Conservation (phyloP, 2,888 invertebrate genomes). For the Drosophila macrospina region DNA sequence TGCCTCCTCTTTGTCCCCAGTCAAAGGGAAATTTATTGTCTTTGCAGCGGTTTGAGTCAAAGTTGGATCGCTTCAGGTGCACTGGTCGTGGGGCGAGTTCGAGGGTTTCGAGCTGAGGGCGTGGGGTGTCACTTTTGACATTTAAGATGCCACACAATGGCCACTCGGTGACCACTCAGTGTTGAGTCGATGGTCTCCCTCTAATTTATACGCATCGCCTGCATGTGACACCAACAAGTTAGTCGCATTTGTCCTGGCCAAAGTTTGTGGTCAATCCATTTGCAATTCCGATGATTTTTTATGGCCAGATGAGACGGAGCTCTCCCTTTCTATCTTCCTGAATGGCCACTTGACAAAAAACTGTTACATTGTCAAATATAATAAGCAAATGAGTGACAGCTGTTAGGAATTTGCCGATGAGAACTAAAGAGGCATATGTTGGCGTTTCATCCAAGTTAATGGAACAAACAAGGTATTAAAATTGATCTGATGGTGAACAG, state of each 20-base stretch:
- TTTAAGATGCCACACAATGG: slow-evolving; percentile 80
- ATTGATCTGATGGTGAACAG: not conserved
- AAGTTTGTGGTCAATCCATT: slow-evolving; percentile 58
- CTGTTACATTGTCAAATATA: slow-evolving; percentile 77
- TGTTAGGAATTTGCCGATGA: slow-evolving; percentile 50
- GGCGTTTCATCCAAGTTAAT: slow-evolving; percentile 29
- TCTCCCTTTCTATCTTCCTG: not conserved
- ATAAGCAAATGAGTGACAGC: slow-evolving; percentile 73
- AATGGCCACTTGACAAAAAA: slow-evolving; percentile 39
- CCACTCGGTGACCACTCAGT: slow-evolving; percentile 37
- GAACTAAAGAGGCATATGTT: slow-evolving; percentile 29
- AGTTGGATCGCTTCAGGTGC: slow-evolving; percentile 75
- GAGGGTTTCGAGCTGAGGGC: slow-evolving; percentile 41
- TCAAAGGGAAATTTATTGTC: slow-evolving; percentile 81
- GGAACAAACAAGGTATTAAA: slow-evolving; percentile 2
- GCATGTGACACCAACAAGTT: slow-evolving; percentile 79
- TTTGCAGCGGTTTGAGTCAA: slow-evolving; percentile 66
- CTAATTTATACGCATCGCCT: slow-evolving; percentile 83
- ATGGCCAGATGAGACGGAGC: slow-evolving; percentile 44
- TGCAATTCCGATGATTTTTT: slow-evolving; percentile 74
- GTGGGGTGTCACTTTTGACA: slow-evolving; percentile 78
- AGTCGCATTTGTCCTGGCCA: slow-evolving; percentile 72
- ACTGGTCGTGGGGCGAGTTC: slow-evolving; percentile 41
- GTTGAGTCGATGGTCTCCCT: slow-evolving; percentile 38
- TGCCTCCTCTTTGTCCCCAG: slow-evolving; percentile 48